Base-by-base conservation (phyloP, 2,113 vertebrate genomes). In the Nannobrachium achirus region DNA sequence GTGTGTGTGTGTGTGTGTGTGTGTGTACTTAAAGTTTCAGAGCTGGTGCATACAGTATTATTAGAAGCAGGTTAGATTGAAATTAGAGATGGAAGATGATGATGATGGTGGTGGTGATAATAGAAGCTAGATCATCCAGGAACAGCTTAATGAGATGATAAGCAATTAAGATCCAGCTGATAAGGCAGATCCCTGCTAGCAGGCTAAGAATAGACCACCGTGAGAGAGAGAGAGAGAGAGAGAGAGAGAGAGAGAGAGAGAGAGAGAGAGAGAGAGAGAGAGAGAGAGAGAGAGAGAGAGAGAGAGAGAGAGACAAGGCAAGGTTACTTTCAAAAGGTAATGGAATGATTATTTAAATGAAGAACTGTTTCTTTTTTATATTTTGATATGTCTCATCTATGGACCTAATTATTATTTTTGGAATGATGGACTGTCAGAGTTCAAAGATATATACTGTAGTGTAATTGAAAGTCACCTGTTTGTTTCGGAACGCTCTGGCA, bases 101-200 rank as follows among this genome's bases (percentile, higher is more conserved):
- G 13, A 10, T 10, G 38, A 59, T 15, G 40, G 44, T 14, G 16
- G 16, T 16, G 40, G 19, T 2, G 41, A 60, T 18, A n/a, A 18
- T 18, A 10, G 18, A 51, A 11, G 8, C 45, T 14, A 63, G 46
- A 51, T 51, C 11, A 63, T 11, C 33, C 2, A 42, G 7, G 3
- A 42, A 9, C 13, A 16, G 13, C 2, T 9, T 50, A 63, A 63
- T 49, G 20, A 38, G n/a, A 51, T 63, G 16, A 50, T 63, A 50
- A 51, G 46, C 14, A 63, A 63, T 63, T 40, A 63, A 63, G 61
- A 63, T 63, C 33, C 8, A 16, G 20, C 13, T 16, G 46, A 51
- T 51, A 13, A 51, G n/a, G 61, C 46, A 38, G 60, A 63, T 63
- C 42, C 52, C 19, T 55, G 19, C 52, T n/a, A 33, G 46, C 44